Base-by-base conservation (phyloP, 1,140 invertebrate species). In the Tribolium madens region DNA sequence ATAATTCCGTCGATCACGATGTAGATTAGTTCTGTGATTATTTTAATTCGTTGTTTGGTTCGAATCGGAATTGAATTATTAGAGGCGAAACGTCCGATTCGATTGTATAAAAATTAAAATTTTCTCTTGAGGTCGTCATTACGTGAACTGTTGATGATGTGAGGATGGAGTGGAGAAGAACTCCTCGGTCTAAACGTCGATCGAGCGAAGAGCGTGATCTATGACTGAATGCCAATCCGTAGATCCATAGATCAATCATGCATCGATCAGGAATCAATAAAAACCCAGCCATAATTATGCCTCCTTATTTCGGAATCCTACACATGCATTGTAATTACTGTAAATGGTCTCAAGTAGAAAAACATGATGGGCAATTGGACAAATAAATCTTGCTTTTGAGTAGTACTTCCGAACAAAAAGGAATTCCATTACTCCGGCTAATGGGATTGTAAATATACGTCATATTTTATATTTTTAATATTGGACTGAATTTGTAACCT, bases 181-280 rank as follows among this genome's bases (percentile, higher is more conserved):
- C 18, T 70, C 46, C 69, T 15, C 36, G 46, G 21, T 71, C 69
- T 71, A 26, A 48, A 71, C 48, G 42, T 33, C 42, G 36, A 76
- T 52, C 69, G 73, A 64, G 70, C 33, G 48, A 71, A 80, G 21
- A 26, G 77, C 80, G 81, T 83, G 81, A 83, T 83, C 81, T 83
- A 81, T 83, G 81, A 78, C 80, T 77, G 81, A 81, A 81, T 82
- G 76, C 81, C 80, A 78, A 68, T 77, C 76, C 81, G 80, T 81
- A 78, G 76, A 78, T 79, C 81, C 72, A 81, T 81, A 81, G 80
- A 81, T 82, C 81, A 82, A 82, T 83, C 81, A 79, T 57, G 77
- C 79, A 78, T 83, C 81, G 81, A 83, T 83, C 80, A 79, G 72
- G 78, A 83, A 79, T 83, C 80, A 80, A 83, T 81, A 83, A 81